Conservation (phyloP, 2,113 vertebrate genomes). For the Anoplopoma fimbria region DNA sequence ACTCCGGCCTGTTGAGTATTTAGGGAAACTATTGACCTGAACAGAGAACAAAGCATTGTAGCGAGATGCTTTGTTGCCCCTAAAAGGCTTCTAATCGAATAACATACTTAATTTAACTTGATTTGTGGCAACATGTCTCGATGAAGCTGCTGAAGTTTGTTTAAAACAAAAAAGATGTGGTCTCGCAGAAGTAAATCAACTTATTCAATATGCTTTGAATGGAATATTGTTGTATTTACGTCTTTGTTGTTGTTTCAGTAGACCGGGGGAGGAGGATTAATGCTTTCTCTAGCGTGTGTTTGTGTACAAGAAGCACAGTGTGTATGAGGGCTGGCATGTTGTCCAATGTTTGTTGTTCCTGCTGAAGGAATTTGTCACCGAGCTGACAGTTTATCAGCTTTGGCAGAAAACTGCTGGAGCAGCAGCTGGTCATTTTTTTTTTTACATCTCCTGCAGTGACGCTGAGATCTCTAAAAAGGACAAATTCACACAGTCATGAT, state of each 20-base stretch:
- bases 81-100: conserved; percentile 52
- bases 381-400: conserved; percentile 59
- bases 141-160: conserved; percentile 16
- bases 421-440: conserved; percentile 4
- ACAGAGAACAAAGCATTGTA: neutral
- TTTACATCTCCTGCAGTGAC: conserved; percentile 8
- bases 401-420: conserved; percentile 43
- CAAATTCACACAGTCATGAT: neutral
- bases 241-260: conserved; percentile 8
- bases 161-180: neutral
- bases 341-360: conserved; percentile 26
- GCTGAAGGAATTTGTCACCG: conserved; percentile 72
- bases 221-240: conserved; percentile 13
- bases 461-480: neutral
- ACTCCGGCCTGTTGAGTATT: conserved; percentile 21
- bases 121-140: neutral
- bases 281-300: neutral
- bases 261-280: neutral
- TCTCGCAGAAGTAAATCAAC: neutral
- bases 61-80: conserved; percentile 15
- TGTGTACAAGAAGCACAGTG: neutral
- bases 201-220: conserved; percentile 1
- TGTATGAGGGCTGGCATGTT: conserved; percentile 24
- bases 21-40: conserved; percentile 21
- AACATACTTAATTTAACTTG: conserved; percentile 34